Evolutionary conservation across 2,113 vertebrate genomes (phyloP).

Genomic region (Oophaga pumilio): DNA sequence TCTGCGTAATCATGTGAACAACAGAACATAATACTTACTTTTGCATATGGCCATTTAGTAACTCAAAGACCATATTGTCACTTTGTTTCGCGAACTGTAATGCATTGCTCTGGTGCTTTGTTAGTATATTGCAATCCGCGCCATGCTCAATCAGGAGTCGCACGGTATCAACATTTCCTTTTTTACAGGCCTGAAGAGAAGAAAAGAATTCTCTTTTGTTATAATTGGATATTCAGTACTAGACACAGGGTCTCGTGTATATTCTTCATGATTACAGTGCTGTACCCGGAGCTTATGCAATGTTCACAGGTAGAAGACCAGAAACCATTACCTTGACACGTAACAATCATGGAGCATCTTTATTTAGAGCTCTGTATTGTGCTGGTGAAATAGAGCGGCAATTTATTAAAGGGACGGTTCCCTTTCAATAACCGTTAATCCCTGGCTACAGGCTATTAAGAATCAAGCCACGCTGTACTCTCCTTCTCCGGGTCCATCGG

Average conservation of each 20-base stretch:
- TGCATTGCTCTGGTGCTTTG: slow-evolving; percentile 90
- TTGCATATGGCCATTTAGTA: slow-evolving; percentile 86
- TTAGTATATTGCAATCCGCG: slow-evolving; percentile 91
- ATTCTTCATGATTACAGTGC: background rate
- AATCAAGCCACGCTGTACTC: too few relatives aligned
- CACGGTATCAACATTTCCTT: slow-evolving; percentile 91
- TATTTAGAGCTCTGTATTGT: too few relatives aligned
- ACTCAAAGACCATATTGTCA: slow-evolving; percentile 84
- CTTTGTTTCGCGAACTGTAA: slow-evolving; percentile 89
- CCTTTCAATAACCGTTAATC: too few relatives aligned
- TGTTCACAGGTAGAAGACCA: too few relatives aligned
- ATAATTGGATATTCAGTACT: background rate
- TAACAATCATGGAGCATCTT: too few relatives aligned
- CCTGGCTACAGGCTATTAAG: too few relatives aligned
- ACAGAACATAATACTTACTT: slow-evolving; percentile 78
- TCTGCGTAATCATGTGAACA: background rate
- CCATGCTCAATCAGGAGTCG: slow-evolving; percentile 92
- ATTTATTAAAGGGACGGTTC: too few relatives aligned
- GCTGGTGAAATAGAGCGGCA: too few relatives aligned
- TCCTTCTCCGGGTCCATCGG: too few relatives aligned
- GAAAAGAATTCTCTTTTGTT: slow-evolving; percentile 20
- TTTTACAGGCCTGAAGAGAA: slow-evolving; percentile 85
- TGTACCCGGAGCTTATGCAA: background rate
- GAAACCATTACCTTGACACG: too few relatives aligned
- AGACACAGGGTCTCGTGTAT: background rate